These are phyloP conservation scores for Proteles cristata DNA, from an alignment of 2,113 vertebrate genomes.

Conservation along the genomic window DNA sequence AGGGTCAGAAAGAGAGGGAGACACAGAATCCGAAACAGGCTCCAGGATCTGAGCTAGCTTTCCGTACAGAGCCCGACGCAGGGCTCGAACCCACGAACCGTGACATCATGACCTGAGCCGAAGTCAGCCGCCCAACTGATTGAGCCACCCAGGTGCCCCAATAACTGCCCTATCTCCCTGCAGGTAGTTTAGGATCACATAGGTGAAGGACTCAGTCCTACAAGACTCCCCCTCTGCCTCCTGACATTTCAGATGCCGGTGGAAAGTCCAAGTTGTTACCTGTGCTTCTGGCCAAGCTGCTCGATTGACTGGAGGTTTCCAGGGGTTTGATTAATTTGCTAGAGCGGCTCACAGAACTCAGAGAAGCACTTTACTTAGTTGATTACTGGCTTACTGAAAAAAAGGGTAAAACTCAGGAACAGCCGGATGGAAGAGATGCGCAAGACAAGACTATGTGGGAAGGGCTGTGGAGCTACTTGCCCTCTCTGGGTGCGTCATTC, in stretches of 20 bases:
- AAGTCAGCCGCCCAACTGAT: too few relatives aligned
- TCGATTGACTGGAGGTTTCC: not conserved
- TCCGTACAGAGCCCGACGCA: too few relatives aligned
- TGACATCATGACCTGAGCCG: too few relatives aligned
- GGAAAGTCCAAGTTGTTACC: not conserved
- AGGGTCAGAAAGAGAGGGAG: too few relatives aligned
- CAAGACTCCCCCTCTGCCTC: not conserved
- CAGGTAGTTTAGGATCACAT: not conserved
- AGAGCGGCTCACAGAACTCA: not conserved
- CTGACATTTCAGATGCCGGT: not conserved
- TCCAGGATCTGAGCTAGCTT: too few relatives aligned
- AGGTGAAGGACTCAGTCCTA: not conserved
- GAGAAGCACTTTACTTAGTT: not conserved
- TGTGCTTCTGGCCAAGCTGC: not conserved
- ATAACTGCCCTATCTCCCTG: not conserved
- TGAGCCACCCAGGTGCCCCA: too few relatives aligned
- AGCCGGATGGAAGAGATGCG: not conserved
- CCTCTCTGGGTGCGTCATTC: not conserved
- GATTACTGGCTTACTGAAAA: not conserved
- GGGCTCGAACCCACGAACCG: too few relatives aligned
- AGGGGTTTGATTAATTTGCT: not conserved
- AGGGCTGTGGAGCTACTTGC: accelerated
- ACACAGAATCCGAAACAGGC: too few relatives aligned
- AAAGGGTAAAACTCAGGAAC: not conserved
- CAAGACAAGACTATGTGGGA: not conserved